Evolutionary conservation across 2,113 vertebrate genomes (phyloP).

Genomic region (Psilopogon haemacephalus): DNA sequence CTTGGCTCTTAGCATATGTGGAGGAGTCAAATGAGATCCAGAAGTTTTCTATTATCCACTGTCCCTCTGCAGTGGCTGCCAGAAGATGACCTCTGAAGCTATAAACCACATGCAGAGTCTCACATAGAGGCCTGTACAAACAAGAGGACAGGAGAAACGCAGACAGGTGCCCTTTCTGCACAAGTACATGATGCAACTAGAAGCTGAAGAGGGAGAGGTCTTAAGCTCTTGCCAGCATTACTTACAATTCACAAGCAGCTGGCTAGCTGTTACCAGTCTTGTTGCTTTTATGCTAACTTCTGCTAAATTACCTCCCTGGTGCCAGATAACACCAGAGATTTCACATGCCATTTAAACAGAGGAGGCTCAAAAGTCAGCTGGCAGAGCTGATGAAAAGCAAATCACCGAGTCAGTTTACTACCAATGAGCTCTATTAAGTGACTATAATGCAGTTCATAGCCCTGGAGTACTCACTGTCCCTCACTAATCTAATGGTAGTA

Average conservation of each 20-base stretch:
- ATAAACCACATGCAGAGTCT: background rate
- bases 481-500: slow-evolving; percentile 45
- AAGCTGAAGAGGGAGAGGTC: background rate
- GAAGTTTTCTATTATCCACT: background rate
- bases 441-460: slow-evolving; percentile 33
- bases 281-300: background rate
- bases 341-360: slow-evolving; percentile 6
- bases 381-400: slow-evolving; percentile 51
- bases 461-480: slow-evolving; percentile 43
- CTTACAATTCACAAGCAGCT: background rate
- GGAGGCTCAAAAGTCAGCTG: background rate
- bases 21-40: rapidly evolving
- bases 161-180: background rate
- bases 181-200: background rate
- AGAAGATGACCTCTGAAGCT: background rate
- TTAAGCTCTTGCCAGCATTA: background rate
- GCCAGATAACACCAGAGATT: slow-evolving; percentile 17
- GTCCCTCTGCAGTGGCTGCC: background rate
- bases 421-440: slow-evolving; percentile 52
- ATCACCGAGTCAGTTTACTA: slow-evolving; percentile 34
- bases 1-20: background rate
- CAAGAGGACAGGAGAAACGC: background rate
- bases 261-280: background rate
- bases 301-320: background rate
- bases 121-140: background rate